Conservation (phyloP, 1,140 invertebrate species). For the Pomacea maculata region DNA sequence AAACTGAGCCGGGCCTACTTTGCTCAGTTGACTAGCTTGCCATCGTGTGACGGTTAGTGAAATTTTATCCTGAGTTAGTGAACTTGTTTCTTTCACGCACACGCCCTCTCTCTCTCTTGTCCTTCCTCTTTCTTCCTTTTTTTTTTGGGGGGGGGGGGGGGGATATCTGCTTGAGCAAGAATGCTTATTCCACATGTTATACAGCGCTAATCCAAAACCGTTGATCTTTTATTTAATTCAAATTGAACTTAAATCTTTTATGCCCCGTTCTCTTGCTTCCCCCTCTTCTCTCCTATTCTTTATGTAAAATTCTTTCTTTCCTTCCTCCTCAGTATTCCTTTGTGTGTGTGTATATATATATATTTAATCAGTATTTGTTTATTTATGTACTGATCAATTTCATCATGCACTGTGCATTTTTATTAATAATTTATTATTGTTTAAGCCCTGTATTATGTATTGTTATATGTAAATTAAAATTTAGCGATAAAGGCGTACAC, state of each 20-base stretch:
- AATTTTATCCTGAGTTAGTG: neutral
- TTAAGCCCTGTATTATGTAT: neutral
- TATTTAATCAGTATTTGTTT: neutral
- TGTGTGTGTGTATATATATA: too few relatives aligned
- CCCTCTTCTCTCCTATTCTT: neutral
- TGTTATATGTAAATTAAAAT: too few relatives aligned
- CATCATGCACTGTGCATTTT: neutral
- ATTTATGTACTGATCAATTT: neutral
- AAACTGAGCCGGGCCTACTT: too few relatives aligned
- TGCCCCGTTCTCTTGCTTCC: neutral
- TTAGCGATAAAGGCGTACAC: too few relatives aligned
- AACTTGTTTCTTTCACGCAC: slow-evolving; percentile 2
- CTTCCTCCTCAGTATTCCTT: too few relatives aligned
- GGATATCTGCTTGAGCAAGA: neutral
- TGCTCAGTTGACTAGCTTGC: too few relatives aligned
- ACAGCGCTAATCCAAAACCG: neutral
- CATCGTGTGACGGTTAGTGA: too few relatives aligned
- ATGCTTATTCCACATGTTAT: neutral
- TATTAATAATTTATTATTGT: neutral
- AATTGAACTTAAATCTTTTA: neutral
- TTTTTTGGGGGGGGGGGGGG: neutral
- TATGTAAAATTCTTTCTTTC: neutral
- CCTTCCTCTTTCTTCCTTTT: neutral
- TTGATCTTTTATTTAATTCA: neutral
- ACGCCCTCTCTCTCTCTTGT: neutral